These are phyloP conservation scores for Dermatemys mawii DNA, from an alignment of 2,113 vertebrate genomes.

Conservation along the genomic window DNA sequence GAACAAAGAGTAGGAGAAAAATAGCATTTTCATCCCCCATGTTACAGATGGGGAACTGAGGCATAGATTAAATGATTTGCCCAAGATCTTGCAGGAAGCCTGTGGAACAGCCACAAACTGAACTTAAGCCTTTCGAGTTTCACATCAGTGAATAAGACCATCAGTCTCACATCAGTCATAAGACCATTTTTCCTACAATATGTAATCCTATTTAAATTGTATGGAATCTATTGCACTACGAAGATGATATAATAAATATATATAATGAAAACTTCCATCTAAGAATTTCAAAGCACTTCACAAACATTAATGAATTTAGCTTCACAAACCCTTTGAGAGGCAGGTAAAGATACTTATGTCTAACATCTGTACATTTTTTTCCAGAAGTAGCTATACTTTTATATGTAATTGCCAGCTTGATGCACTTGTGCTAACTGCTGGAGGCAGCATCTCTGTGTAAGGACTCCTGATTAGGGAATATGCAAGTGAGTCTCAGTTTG, in stretches of 20 bases:
- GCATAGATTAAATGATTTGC: background rate
- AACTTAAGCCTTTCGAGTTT: background rate
- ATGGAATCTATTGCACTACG: background rate
- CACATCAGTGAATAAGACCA: background rate
- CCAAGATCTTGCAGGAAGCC: background rate
- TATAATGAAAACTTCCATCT: background rate
- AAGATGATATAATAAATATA: background rate
- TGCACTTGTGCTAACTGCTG: accelerated
- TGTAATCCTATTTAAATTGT: background rate
- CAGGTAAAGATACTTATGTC: background rate
- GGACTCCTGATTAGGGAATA: background rate
- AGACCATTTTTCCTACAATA: background rate
- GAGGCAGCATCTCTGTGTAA: background rate
- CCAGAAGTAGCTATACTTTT: background rate
- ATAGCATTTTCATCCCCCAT: background rate
- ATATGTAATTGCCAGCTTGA: background rate
- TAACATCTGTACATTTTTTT: background rate
- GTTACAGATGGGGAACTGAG: background rate
- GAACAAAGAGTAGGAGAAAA: background rate
- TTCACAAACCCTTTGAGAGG: background rate
- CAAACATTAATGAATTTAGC: background rate
- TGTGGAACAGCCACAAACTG: background rate
- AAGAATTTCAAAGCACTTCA: background rate
- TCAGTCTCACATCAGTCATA: background rate
- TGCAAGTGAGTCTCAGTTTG: background rate